Conservation (phyloP, 2,888 invertebrate species). For the Cinara cedri region DNA sequence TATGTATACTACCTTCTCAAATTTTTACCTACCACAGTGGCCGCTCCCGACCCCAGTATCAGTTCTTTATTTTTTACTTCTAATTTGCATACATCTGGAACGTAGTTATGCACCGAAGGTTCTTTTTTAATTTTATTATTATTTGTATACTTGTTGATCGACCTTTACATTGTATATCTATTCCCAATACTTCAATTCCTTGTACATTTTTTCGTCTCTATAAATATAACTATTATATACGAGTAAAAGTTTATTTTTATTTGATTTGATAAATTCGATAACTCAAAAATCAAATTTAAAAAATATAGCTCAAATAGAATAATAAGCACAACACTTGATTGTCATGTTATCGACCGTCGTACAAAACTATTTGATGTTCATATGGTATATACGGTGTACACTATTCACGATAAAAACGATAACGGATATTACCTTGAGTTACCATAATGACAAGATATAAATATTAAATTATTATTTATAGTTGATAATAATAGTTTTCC, state of each 20-base stretch:
- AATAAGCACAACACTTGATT: too few species aligned
- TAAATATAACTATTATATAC: too few species aligned
- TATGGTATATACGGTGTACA: background rate
- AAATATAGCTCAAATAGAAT: too few species aligned
- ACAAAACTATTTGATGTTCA: background rate
- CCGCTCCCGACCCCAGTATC: too few species aligned
- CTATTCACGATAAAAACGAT: background rate
- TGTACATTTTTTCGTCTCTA: too few species aligned
- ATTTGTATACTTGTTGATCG: slow-evolving; percentile 1
- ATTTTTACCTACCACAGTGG: too few species aligned
- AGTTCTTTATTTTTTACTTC: slow-evolving; percentile 31
- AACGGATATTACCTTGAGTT: background rate
- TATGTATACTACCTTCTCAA: too few species aligned
- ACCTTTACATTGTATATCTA: slow-evolving; percentile 1
- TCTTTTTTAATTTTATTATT: slow-evolving; percentile 11
- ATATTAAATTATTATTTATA: background rate
- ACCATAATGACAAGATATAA: background rate
- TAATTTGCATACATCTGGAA: slow-evolving; percentile 26
- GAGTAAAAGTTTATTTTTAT: too few species aligned
- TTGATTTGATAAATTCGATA: too few species aligned
- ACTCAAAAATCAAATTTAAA: too few species aligned
- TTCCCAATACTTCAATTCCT: slow-evolving; percentile 19
- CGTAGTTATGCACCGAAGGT: too few species aligned
- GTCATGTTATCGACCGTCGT: too few species aligned
- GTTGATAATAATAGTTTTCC: background rate